These are phyloP conservation scores for Kryptolebias marmoratus DNA, from an alignment of 2,113 vertebrate species.

Conservation along the genomic window DNA sequence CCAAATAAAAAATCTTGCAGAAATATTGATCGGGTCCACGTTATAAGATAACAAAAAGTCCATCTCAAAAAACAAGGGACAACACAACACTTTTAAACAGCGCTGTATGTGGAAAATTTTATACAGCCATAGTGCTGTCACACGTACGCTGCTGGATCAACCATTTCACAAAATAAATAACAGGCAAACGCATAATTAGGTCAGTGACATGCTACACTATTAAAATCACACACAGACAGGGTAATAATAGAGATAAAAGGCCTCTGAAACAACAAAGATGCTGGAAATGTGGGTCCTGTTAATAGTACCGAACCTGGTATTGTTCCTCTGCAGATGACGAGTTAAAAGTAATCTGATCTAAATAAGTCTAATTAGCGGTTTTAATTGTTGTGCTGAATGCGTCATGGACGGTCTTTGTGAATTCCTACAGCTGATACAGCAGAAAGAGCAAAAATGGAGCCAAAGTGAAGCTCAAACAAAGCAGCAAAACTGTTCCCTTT, in stretches of 20 bases:
- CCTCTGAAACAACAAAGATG: constrained; percentile 5
- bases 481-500: constrained; percentile 44
- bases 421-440: neutral
- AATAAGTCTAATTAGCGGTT: neutral
- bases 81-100: too few species aligned
- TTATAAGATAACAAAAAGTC: too few species aligned
- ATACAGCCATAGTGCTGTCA: neutral
- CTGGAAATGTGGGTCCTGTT: neutral
- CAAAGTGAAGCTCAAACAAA: constrained; percentile 33
- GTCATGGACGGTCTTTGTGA: neutral
- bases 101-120: too few species aligned
- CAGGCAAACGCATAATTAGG: constrained; percentile 49
- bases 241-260: constrained; percentile 11
- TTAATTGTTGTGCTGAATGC: neutral
- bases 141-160: constrained; percentile 17
- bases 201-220: constrained; percentile 39
- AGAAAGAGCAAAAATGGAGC: constrained; percentile 1
- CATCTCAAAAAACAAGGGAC: too few species aligned
- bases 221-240: constrained; percentile 50
- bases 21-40: too few species aligned
- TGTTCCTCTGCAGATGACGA: neutral
- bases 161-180: constrained; percentile 51
- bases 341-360: neutral
- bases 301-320: constrained; percentile 19
- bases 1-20: too few species aligned